phyloP scores from a whole-genome alignment of 2,888 invertebrate species.

The Drymonia ruficornis region DNA sequence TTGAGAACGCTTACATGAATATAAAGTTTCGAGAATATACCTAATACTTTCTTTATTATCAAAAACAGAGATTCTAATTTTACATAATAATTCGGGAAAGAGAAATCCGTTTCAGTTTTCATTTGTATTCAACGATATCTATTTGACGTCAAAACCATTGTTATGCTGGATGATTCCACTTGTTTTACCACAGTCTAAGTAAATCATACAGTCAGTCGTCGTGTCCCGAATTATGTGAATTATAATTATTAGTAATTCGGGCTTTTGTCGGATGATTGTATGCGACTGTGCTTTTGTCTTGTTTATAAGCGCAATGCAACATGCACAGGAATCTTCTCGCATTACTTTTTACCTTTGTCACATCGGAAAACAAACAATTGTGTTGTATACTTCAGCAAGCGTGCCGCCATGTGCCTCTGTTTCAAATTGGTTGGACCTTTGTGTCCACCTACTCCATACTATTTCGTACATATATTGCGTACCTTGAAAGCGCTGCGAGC shows the following conservation, averaged over 20 bases:
- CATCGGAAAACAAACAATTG: conserved; percentile 22
- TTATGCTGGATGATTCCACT: too few species aligned
- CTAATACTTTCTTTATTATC: background rate
- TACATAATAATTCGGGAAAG: background rate
- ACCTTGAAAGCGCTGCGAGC: conserved; percentile 58
- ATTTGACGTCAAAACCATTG: too few species aligned
- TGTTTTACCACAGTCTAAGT: too few species aligned
- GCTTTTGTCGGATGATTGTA: too few species aligned
- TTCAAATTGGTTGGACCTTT: conserved; percentile 42
- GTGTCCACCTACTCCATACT: conserved; percentile 43
- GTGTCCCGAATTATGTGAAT: too few species aligned
- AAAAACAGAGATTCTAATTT: background rate
- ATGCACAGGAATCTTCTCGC: background rate
- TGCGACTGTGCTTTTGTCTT: too few species aligned
- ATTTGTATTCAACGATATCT: too few species aligned
- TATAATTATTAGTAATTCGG: too few species aligned
- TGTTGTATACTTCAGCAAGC: conserved; percentile 24
- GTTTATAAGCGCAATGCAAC: background rate
- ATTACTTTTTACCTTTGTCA: background rate
- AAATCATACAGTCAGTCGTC: too few species aligned
- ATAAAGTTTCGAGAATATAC: conserved; percentile 47
- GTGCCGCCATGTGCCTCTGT: conserved; percentile 28
- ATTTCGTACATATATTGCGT: conserved; percentile 40
- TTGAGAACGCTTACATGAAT: conserved; percentile 47
- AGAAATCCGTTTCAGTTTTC: too few species aligned